Conservation (phyloP, 2,888 invertebrate species). For the Papilio gigon region DNA sequence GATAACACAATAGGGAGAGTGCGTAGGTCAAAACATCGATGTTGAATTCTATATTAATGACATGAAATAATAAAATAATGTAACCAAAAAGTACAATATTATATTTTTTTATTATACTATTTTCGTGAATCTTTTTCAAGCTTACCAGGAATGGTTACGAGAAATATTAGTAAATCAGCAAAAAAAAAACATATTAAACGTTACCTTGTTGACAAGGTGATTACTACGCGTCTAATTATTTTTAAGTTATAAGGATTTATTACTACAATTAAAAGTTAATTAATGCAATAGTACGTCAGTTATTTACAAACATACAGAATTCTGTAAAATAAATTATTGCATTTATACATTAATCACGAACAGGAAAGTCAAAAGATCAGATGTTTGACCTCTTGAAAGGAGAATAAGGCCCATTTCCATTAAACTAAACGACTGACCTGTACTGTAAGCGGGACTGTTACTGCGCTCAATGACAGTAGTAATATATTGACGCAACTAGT, state of each 20-base stretch:
- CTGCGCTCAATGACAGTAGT: too few relatives aligned
- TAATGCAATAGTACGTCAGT: background rate
- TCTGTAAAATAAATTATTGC: slow-evolving; percentile 26
- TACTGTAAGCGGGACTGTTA: too few relatives aligned
- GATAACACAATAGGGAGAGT: slow-evolving; percentile 33
- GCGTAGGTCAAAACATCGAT: slow-evolving; percentile 33
- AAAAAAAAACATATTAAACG: too few relatives aligned
- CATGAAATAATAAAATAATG: background rate
- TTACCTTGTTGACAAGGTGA: background rate
- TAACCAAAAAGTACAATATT: too few relatives aligned
- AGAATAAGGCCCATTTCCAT: background rate
- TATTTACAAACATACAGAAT: background rate
- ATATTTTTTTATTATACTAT: too few relatives aligned
- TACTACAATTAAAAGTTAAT: too few relatives aligned
- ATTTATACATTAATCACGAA: slow-evolving; percentile 40
- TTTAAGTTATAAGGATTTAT: too few relatives aligned
- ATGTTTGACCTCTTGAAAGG: slow-evolving; percentile 39
- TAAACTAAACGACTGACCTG: too few relatives aligned
- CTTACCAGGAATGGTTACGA: too few relatives aligned
- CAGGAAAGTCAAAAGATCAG: slow-evolving; percentile 42
- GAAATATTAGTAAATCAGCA: too few relatives aligned
- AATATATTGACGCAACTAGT: background rate
- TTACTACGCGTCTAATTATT: background rate
- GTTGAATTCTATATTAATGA: background rate
- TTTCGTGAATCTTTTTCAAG: too few relatives aligned